A percentile compares a stretch with the other conserved stretches of the same genome.
phyloP scores from a whole-genome alignment of 2,888 invertebrate genomes.

The Mesorhabditis sp. region DNA sequence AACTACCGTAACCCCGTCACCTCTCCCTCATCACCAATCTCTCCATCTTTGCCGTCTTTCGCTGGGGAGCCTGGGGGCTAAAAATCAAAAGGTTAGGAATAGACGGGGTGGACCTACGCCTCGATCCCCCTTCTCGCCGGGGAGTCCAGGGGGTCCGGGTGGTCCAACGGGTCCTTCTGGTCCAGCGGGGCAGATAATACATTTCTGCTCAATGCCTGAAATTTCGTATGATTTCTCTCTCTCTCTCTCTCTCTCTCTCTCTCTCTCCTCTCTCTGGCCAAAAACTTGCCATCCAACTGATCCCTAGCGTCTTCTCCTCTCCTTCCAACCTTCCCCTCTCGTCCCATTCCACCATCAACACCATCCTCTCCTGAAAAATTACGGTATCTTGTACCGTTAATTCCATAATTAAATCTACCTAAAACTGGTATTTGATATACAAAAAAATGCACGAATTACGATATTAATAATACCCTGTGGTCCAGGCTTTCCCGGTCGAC shows the following conservation, averaged over 20 bases:
- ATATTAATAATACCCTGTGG: background rate
- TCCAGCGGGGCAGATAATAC: conserved; percentile 44
- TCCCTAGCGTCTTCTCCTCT: background rate
- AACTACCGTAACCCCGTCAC: background rate
- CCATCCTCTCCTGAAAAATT: background rate
- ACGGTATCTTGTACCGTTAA: background rate
- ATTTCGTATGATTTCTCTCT: background rate
- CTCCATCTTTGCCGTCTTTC: background rate
- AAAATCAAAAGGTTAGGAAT: background rate
- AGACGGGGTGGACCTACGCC: background rate
- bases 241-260: too few relatives aligned
- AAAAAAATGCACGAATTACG: background rate
- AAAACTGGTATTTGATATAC: background rate
- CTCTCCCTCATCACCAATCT: conserved; percentile 1
- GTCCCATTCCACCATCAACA: background rate
- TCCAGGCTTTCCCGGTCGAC: background rate
- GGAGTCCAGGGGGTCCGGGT: conserved; percentile 8
- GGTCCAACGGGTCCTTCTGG: conserved; percentile 34
- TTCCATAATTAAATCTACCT: background rate
- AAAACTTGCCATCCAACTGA: background rate
- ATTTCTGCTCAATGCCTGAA: conserved; percentile 39
- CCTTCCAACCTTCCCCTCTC: background rate
- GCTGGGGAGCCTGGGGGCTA: background rate
- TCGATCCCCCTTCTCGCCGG: conserved; percentile 3
- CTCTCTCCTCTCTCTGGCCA: too few relatives aligned